Conservation (phyloP, 2,888 invertebrate genomes). For the Mythimna loreyi region DNA sequence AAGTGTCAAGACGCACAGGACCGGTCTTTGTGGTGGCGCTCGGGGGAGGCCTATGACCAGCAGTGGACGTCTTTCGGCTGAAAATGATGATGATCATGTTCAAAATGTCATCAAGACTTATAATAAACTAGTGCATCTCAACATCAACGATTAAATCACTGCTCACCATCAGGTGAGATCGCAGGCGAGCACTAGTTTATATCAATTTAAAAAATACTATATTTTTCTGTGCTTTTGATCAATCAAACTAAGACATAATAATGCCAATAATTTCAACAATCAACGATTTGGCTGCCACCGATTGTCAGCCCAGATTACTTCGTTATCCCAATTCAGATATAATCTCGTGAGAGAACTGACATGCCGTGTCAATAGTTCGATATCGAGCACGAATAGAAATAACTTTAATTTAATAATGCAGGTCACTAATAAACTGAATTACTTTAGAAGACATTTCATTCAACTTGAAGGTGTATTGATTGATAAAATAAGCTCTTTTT, state of each 20-base stretch:
- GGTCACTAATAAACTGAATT: conserved; percentile 6
- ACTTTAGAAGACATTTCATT: conserved; percentile 20
- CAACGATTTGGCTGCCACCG: conserved; percentile 37
- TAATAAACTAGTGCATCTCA: too few species aligned
- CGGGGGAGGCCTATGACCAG: too few species aligned
- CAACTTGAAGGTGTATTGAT: not conserved
- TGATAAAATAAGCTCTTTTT: not conserved
- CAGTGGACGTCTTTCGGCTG: too few species aligned
- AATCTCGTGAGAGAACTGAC: conserved; percentile 47
- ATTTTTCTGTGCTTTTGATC: not conserved
- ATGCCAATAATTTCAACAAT: conserved; percentile 53
- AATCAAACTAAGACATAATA: conserved; percentile 2
- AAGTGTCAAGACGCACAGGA: too few species aligned
- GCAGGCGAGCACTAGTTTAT: too few species aligned
- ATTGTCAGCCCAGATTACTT: conserved; percentile 57
- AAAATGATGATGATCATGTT: too few species aligned
- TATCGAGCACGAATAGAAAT: conserved; percentile 25
- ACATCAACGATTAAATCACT: too few species aligned
- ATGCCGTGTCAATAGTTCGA: conserved; percentile 50
- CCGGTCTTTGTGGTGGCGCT: too few species aligned
- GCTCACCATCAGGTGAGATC: too few species aligned
- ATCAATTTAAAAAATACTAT: too few species aligned
- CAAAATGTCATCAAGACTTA: too few species aligned
- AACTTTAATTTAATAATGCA: conserved; percentile 20
- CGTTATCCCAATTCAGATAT: conserved; percentile 29